Evolutionary conservation across 2,797 vertebrate genomes (phyloP).

Genomic region (Toxotes lorentzi): DNA sequence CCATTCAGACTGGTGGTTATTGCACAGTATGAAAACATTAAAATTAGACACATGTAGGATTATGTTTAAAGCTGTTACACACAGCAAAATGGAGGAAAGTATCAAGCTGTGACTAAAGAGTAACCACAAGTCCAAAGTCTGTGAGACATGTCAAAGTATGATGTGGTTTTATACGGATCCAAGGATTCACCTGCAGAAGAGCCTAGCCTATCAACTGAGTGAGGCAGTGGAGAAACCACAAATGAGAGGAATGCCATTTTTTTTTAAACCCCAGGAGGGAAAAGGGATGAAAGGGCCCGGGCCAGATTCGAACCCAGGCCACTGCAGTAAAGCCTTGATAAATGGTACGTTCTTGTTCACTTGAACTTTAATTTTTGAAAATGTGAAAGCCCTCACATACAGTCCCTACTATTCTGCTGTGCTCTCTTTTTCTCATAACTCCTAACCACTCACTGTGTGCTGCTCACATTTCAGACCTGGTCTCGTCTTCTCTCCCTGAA

Average conservation of each 20-base stretch:
- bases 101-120: not conserved
- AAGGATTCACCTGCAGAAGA: not conserved
- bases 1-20: not conserved
- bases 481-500: slow-evolving; percentile 33
- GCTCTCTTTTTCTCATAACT: not conserved
- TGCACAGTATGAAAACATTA: not conserved
- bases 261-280: too few relatives aligned
- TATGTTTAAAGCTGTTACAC: not conserved
- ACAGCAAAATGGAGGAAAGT: not conserved
- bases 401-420: not conserved
- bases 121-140: not conserved
- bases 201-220: not conserved
- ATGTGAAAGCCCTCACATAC: not conserved
- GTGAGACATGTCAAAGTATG: not conserved
- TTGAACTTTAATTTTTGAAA: not conserved
- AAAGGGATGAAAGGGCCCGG: too few relatives aligned
- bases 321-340: too few relatives aligned
- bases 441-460: not conserved
- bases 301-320: too few relatives aligned
- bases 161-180: not conserved
- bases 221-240: not conserved
- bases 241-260: not conserved
- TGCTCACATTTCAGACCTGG: slow-evolving; percentile 23
- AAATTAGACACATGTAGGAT: not conserved
- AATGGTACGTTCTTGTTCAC: not conserved